Evolutionary conservation across 2,797 vertebrate genomes (phyloP).

Genomic region (Linurgus olivaceus): DNA sequence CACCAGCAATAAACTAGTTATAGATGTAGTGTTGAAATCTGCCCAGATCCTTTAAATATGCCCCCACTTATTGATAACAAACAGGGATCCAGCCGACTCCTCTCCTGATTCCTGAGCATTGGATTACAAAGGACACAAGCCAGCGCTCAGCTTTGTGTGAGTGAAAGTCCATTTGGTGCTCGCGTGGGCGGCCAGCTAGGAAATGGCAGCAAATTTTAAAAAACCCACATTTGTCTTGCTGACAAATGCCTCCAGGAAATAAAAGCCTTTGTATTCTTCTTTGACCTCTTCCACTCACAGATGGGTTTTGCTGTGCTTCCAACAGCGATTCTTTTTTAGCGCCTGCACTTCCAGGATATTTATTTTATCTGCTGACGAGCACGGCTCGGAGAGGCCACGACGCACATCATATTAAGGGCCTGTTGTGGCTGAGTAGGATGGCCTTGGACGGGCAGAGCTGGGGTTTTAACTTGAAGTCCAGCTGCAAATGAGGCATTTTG

Average conservation of each 20-base stretch:
- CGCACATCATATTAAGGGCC: rapidly evolving
- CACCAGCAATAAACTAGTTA: background rate
- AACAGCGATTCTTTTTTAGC: background rate
- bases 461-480: background rate
- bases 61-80: constrained; percentile 9
- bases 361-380: background rate
- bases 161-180: background rate
- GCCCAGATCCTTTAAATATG: background rate
- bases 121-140: constrained; percentile 23
- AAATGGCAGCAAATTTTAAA: background rate
- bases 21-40: constrained; percentile 7
- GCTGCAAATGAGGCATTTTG: background rate
- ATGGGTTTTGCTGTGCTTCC: constrained; percentile 15
- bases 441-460: background rate
- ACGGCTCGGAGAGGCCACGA: rapidly evolving
- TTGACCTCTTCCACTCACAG: constrained; percentile 37
- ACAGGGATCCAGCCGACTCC: background rate
- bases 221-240: constrained; percentile 11
- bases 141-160: background rate
- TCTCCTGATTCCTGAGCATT: background rate
- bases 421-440: background rate
- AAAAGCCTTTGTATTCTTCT: constrained; percentile 31
- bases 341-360: background rate
- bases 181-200: background rate
- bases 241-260: constrained; percentile 47